These are phyloP conservation scores for Pagrus major DNA, from an alignment of 2,113 vertebrate genomes.

Conservation along the genomic window DNA sequence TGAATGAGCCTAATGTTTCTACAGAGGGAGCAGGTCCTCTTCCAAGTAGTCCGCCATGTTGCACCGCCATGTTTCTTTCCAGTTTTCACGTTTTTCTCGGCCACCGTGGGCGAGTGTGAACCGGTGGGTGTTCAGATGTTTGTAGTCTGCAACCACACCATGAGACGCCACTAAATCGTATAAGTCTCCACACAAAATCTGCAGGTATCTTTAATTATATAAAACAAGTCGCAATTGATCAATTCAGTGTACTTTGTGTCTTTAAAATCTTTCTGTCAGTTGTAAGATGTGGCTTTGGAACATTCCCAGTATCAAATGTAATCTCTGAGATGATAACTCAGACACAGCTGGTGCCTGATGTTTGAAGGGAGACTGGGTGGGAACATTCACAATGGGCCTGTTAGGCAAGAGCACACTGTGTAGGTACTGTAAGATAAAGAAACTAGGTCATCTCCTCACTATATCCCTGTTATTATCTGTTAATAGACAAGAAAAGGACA, in stretches of 20 bases:
- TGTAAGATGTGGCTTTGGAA: not conserved
- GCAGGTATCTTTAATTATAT: too few relatives aligned
- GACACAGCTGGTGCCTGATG: not conserved
- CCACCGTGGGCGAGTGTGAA: too few relatives aligned
- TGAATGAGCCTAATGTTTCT: too few relatives aligned
- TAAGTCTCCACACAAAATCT: too few relatives aligned
- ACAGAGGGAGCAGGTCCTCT: too few relatives aligned
- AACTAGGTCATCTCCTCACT: slow-evolving; percentile 47
- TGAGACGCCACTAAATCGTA: too few relatives aligned
- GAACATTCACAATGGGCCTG: not conserved
- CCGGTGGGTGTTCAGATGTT: too few relatives aligned
- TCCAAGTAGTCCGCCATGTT: too few relatives aligned
- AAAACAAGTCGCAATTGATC: too few relatives aligned
- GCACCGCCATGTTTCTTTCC: too few relatives aligned
- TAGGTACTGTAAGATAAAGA: slow-evolving; percentile 17
- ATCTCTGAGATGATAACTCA: not conserved
- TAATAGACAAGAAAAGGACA: slow-evolving; percentile 31
- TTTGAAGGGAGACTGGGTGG: not conserved
- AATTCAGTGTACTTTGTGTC: not conserved
- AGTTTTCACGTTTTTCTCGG: too few relatives aligned
- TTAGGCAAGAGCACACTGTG: slow-evolving; percentile 26
- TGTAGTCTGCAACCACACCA: too few relatives aligned
- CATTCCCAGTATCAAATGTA: not conserved
- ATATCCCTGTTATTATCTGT: slow-evolving; percentile 34
- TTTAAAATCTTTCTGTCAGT: not conserved